phyloP scores from a whole-genome alignment of 2,888 invertebrate species.

The Conchocele bisecta region DNA sequence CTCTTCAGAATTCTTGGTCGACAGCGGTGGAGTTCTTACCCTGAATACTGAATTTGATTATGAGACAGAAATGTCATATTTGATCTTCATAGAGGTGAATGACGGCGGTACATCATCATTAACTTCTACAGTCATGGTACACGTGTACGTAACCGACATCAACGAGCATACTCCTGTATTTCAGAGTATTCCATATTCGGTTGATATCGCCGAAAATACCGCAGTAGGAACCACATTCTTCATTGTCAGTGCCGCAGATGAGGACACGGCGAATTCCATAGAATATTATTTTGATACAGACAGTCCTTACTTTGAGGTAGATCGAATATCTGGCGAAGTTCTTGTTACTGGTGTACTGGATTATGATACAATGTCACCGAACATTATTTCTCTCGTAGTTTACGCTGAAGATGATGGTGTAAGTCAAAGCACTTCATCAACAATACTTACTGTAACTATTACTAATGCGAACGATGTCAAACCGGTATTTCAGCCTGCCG shows the following conservation, averaged over 20 bases:
- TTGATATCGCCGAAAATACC: constrained; percentile 55
- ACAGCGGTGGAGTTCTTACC: constrained; percentile 59
- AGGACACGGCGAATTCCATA: constrained; percentile 59
- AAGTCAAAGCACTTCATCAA: constrained; percentile 47
- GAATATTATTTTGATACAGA: constrained; percentile 56
- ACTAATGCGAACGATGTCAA: constrained; percentile 74
- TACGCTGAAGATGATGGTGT: constrained; percentile 57
- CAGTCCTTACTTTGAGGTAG: constrained; percentile 57
- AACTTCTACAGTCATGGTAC: constrained; percentile 62
- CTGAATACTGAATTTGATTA: constrained; percentile 64
- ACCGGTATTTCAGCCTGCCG: constrained; percentile 69
- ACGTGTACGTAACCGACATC: constrained; percentile 64
- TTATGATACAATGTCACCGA: constrained; percentile 48
- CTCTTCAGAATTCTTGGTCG: no score
- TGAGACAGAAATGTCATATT: constrained; percentile 58
- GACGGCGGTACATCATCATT: constrained; percentile 61
- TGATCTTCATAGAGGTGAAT: constrained; percentile 62
- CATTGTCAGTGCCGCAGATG: constrained; percentile 62
- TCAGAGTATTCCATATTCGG: constrained; percentile 48
- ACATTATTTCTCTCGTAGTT: constrained; percentile 49
- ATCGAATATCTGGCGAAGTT: constrained; percentile 55
- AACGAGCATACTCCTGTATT: constrained; percentile 74
- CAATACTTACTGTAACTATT: constrained; percentile 67
- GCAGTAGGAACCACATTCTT: constrained; percentile 52
- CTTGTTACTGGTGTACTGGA: constrained; percentile 54